Base-by-base conservation (phyloP, 2,888 invertebrate genomes). In the Drosophila melanosoma region DNA sequence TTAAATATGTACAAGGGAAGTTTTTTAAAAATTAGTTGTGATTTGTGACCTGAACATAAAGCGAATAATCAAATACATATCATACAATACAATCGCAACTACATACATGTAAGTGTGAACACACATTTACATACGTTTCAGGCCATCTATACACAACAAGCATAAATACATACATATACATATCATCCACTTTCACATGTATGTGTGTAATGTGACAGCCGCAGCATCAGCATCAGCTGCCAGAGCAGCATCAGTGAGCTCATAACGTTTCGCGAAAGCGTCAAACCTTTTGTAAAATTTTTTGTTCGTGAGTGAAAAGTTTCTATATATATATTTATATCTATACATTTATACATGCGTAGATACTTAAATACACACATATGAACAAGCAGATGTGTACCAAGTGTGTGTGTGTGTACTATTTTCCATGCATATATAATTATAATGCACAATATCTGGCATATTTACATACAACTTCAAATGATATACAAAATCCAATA, bases 151-250 rank as follows among this genome's bases (percentile, higher is more conserved):
- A 23, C 23, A 66, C 42, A 29, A 58, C 36, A 29, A 23, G 23
- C 15, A 36, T 32, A 33, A 32, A 48, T 35, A 48, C 12, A 32
- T 42, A 53, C 35, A 35, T 26, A 11, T 35, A 35, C 6, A 23
- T 26, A 58, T 23, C 26, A 48, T 35, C 42, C 54, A 26, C 17
- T 15, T 38, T 29, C 48, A 56, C 23, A 51, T 61, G 56, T 26
- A 40, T 11, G 15, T 35, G 54, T 69, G 72, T 58, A 79, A 79
- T 76, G 76, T 73, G 80, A 73, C 80, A 74, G 74, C 68, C 80
- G 56, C 79, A 79, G 80, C 79, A 80, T 79, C 79, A 80, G 80
- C 79, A 79, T 79, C 79, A 76, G 80, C 80, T 80, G 79, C 74
- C 76, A 57, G 59, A 80, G 70, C 70, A 79, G 74, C 70, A 60